Percentiles rank a stretch among this genome's conserved stretches.
Conservation (phyloP, 37 sponge, comb jelly and placozoan genomes). For the Halichondria panicea region DNA sequence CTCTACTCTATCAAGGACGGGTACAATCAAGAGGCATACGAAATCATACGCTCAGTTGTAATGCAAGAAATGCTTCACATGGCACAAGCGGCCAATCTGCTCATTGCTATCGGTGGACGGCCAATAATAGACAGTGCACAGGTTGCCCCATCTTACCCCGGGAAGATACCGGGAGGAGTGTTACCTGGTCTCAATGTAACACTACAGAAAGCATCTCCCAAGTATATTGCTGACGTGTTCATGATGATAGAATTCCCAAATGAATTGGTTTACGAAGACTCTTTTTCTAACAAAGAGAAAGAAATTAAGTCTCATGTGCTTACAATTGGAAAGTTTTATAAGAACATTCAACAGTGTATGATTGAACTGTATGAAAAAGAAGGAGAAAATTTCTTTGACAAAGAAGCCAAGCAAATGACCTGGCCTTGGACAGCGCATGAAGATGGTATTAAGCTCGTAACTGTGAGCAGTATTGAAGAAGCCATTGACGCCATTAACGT, state of each 20-base stretch:
- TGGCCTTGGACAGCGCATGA: not conserved
- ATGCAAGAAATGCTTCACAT: slow-evolving; percentile 61
- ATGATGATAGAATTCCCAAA: slow-evolving; percentile 41
- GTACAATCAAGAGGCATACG: slow-evolving; percentile 21
- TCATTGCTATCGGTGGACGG: slow-evolving; percentile 44
- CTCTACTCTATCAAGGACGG: slow-evolving; percentile 43
- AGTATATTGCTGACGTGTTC: slow-evolving; percentile 32
- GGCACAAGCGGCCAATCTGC: slow-evolving; percentile 51
- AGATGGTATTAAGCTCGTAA: not conserved
- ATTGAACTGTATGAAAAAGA: not conserved
- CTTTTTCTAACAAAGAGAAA: not conserved
- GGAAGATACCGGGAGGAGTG: slow-evolving; percentile 36
- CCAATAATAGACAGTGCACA: slow-evolving; percentile 30
- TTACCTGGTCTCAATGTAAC: slow-evolving; percentile 22
- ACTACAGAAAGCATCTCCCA: slow-evolving; percentile 7
- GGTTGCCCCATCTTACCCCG: slow-evolving; percentile 23
- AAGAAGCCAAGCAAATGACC: not conserved
- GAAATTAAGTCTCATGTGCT: slow-evolving; percentile 19
- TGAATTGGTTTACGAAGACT: not conserved
- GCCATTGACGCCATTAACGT: slow-evolving; percentile 31
- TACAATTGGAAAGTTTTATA: slow-evolving; percentile 72
- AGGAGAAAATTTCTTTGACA: slow-evolving; percentile 8
- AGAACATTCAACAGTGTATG: slow-evolving; percentile 31
- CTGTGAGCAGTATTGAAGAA: slow-evolving; percentile 7
- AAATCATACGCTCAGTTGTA: slow-evolving; percentile 24